Evolutionary conservation across 2,113 vertebrate genomes (phyloP), one percentile per base, ranked within the genome.

Genomic region (Nettapus auritus): DNA sequence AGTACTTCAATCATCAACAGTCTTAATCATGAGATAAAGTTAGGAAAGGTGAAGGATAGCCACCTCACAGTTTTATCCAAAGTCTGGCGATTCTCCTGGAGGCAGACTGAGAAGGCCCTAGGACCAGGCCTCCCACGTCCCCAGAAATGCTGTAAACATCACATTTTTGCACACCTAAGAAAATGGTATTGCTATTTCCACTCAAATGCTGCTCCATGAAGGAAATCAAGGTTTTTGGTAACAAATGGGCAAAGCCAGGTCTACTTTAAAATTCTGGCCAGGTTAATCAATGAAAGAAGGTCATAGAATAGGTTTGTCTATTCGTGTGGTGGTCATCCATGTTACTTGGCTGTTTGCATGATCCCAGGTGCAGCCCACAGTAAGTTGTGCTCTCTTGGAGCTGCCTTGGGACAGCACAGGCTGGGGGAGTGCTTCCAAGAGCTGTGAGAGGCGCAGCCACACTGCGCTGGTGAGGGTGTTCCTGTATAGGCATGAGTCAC

Each of bases 401-500:
- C 2, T 1, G 46, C 38, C 38, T 14, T 56, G 56, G 34, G 34
- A 48, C 22, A 22, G 42, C 57, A 77, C 63, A 80, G 31, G 28
- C 48, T 23, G 12, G 48, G 52, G 52, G 9, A 46, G 5, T 7
- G 0, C 19, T 9, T 20, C 3, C 8, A 11, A 5, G 1, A 34
- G 31, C 12, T 8, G 4, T 12, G 1, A 17, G 59, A 55, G 28
- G 48, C 13, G 34, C 73, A 56, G 29, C 26, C 29, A 1, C 0
- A 2, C 57, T 21, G 29, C 16, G 34, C 56, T 1, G 2, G n/a
- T 29, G 40, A 26, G 40, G 17, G 31, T 11, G 67, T 9, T 82
- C 36, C 63, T 68, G 2, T 10, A n/a, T 1, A 2, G 42, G 19
- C 6, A 8, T 3, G 0, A 55, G 46, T 34, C 53, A 13, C 36